Evolutionary conservation across 2,888 invertebrate species (phyloP), one percentile per base, ranked within the genome.

Genomic region (Lymantria monacha): DNA sequence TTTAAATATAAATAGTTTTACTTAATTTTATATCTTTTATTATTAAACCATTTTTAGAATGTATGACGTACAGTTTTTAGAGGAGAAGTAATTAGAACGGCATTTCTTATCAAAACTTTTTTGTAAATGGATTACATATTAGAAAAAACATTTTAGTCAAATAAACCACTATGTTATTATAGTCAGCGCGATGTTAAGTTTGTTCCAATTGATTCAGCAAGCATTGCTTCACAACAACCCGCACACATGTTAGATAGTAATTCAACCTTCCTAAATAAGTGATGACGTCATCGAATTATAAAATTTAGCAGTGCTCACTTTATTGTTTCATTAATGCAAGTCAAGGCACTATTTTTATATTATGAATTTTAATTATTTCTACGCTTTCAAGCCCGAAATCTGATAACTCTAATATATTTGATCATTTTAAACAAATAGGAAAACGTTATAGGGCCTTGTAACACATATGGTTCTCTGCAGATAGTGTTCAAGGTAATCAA

Each of bases 1-100:
- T 33, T 44, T 1, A 12, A 46, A 47, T 36, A 47, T 14, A 41
- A 41, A 41, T 41, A 30, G 42, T 13, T 51, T 47, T 47, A 47
- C 30, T 41, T 41, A 41, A 38, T n/a, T 38, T 11, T 36, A 49
- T 33, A 11, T 30, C 13, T 31, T 30, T 52, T 36, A n/a, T 10
- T 36, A 36, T 10, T 36, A n/a, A 22, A 22, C 3, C 22, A 22
- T 22, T 22, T 22, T 22, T 5, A 22, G 22, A 22, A 22, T 22
- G 22, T 22, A 22, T 22, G n/a, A 22, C 22, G 22, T 22, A 22
- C 22, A 22, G 2, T 22, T 22, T 5, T 22, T 22, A 5, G 22
- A 22, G 22, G 22, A 5, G 5, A 22, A 5, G 22, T 3, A 22
- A 22, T 22, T 22, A 22, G 22, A 22, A 22, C 5, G 5, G 22